Conservation (phyloP, 35 echinoderm and acorn worm genomes). For the Hemicentrotus pulcherrimus region DNA sequence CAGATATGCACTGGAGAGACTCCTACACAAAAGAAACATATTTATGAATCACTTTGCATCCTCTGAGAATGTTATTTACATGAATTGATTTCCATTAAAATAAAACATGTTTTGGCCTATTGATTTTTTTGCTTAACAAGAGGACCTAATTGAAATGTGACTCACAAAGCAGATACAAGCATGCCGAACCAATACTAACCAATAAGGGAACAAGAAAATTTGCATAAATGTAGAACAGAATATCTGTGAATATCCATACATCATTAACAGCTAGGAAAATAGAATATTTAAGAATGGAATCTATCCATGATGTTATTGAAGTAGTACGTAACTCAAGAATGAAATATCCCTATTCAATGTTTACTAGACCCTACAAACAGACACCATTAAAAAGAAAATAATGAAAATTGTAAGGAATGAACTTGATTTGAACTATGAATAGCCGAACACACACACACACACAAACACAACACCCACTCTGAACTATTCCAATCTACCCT, state of each 20-base stretch:
- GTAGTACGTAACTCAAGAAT: neutral
- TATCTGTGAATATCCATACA: neutral
- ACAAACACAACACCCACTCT: neutral
- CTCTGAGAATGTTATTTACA: neutral
- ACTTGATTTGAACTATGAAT: neutral
- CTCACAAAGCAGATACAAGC: neutral
- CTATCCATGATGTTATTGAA: neutral
- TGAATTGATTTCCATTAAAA: neutral
- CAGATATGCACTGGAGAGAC: neutral
- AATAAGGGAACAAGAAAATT: neutral
- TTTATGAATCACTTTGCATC: neutral
- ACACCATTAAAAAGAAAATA: neutral
- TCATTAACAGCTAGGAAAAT: neutral
- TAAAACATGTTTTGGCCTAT: neutral
- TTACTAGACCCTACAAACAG: neutral
- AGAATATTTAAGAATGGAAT: neutral
- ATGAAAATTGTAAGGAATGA: neutral
- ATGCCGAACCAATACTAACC: neutral
- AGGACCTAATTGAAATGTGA: neutral
- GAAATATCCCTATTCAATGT: neutral
- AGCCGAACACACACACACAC: neutral
- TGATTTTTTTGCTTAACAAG: neutral
- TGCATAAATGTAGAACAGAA: neutral
- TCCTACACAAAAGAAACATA: neutral
- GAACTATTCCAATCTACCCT: neutral